phyloP scores from a whole-genome alignment of 2,888 invertebrate genomes.

The Amphiduros pacificus region DNA sequence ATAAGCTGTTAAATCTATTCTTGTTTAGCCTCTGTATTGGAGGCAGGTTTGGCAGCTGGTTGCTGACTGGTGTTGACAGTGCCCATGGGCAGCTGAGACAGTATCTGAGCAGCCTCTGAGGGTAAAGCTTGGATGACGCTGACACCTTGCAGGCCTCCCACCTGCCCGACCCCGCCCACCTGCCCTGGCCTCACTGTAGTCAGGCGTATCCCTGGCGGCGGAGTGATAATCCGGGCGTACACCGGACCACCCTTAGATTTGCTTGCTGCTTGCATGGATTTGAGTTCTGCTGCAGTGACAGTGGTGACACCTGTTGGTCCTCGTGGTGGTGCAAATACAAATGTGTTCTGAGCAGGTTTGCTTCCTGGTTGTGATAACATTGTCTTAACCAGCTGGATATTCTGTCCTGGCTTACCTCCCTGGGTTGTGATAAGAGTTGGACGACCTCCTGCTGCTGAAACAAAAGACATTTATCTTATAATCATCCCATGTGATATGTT shows the following conservation, averaged over 20 bases:
- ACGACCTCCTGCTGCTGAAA: slow-evolving; percentile 13
- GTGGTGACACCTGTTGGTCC: slow-evolving; percentile 11
- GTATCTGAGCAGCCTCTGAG: too few species aligned
- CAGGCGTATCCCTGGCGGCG: slow-evolving; percentile 47
- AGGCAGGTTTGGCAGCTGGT: too few species aligned
- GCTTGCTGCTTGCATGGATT: background rate
- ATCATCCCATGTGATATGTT: too few species aligned
- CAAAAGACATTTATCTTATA: background rate
- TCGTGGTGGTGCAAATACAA: slow-evolving; percentile 51
- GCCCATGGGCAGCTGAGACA: too few species aligned
- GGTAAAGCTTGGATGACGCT: too few species aligned
- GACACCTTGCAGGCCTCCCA: too few species aligned
- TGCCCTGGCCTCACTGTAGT: slow-evolving; percentile 34
- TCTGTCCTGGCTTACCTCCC: slow-evolving; percentile 26
- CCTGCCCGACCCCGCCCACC: too few species aligned
- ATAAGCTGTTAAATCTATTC: too few species aligned
- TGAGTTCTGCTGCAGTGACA: background rate
- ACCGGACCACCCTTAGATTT: slow-evolving; percentile 46
- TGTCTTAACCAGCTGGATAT: slow-evolving; percentile 54
- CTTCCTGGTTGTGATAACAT: slow-evolving; percentile 49
- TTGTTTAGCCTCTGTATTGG: too few species aligned
- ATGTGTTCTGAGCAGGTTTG: slow-evolving; percentile 53
- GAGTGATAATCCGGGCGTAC: slow-evolving; percentile 54
- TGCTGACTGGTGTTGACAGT: too few species aligned
- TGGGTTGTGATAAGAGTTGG: slow-evolving; percentile 18